phyloP scores from a whole-genome alignment of 1,140 invertebrate species.

The Onthophagus taurus region DNA sequence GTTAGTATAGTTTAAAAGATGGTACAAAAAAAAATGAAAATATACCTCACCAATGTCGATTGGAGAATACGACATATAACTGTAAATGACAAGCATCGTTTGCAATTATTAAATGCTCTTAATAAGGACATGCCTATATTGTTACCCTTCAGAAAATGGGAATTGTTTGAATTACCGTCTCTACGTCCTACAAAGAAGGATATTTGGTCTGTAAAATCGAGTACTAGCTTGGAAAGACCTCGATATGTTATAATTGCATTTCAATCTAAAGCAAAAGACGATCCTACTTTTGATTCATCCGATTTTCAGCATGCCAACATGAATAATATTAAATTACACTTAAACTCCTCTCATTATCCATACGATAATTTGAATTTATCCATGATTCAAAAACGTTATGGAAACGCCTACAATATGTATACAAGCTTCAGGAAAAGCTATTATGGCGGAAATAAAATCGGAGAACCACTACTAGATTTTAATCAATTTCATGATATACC shows the following conservation, averaged over 20 bases:
- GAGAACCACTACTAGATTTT: constrained; percentile 16
- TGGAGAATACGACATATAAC: constrained; percentile 20
- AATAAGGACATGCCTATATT: constrained; percentile 11
- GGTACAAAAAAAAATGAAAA: constrained; percentile 8
- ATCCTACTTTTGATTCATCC: constrained; percentile 7
- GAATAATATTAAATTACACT: constrained; percentile 24
- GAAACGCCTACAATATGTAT: constrained; percentile 28
- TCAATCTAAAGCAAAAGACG: constrained; percentile 16
- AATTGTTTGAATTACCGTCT: constrained; percentile 17
- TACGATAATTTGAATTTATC: constrained; percentile 30
- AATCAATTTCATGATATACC: constrained; percentile 19
- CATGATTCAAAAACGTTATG: constrained; percentile 23
- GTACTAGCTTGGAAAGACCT: constrained; percentile 16
- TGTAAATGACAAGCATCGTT: constrained; percentile 7
- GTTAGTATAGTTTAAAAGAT: not conserved
- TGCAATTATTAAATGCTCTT: constrained; percentile 10
- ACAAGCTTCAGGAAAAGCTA: constrained; percentile 25
- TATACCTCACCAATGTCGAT: constrained; percentile 14
- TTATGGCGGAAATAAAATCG: constrained; percentile 19
- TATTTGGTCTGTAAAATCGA: constrained; percentile 20
- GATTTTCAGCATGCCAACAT: constrained; percentile 18
- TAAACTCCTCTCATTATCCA: constrained; percentile 31
- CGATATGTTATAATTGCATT: constrained; percentile 19
- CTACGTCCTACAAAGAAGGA: constrained; percentile 14
- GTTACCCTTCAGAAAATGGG: constrained; percentile 18